A percentile compares a stretch with the other conserved stretches of the same genome.
Conservation (phyloP, 2,797 vertebrate genomes). For the Leuciscus waleckii region DNA sequence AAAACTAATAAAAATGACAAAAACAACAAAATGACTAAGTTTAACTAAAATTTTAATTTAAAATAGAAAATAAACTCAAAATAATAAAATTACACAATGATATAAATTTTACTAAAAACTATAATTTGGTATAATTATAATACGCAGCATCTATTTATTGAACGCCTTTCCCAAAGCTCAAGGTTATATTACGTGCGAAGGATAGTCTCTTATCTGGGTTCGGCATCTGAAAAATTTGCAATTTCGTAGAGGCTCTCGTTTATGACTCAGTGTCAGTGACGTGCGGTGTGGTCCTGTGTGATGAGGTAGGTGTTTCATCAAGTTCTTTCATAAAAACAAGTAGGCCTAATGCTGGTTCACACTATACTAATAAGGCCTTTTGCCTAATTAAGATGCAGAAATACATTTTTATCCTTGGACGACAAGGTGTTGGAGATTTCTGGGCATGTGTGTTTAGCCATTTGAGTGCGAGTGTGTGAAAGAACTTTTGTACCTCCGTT, state of each 20-base stretch:
- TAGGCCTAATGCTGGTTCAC: constrained; percentile 50
- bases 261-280: constrained; percentile 24
- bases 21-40: background rate
- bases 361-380: constrained; percentile 31
- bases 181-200: background rate
- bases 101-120: background rate
- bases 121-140: background rate
- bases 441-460: constrained; percentile 3
- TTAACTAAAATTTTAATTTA: background rate
- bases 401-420: background rate
- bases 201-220: constrained; percentile 4
- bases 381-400: background rate
- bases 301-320: constrained; percentile 25
- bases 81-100: background rate
- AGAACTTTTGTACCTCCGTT: constrained; percentile 45
- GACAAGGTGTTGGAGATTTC: background rate
- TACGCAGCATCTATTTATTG: constrained; percentile 11
- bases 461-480: constrained; percentile 50
- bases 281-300: constrained; percentile 9
- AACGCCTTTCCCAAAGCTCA: background rate
- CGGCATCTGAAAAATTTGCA: background rate
- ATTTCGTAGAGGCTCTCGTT: background rate
- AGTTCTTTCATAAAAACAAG: constrained; percentile 49
- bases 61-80: background rate
- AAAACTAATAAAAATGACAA: background rate